These are phyloP conservation scores for Campoplex nolae DNA, from an alignment of 2,888 invertebrate species.

Conservation along the genomic window DNA sequence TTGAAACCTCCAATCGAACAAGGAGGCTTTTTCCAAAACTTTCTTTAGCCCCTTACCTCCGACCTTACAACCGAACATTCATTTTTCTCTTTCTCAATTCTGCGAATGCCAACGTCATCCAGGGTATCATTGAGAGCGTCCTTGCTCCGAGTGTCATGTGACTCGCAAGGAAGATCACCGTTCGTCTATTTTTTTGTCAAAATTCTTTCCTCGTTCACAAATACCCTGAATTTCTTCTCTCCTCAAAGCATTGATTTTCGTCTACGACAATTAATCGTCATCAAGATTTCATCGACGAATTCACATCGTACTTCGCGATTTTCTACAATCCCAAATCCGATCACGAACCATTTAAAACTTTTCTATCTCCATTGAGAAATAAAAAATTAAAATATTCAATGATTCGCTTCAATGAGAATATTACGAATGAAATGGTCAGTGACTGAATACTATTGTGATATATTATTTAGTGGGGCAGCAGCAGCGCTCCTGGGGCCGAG, in stretches of 20 bases:
- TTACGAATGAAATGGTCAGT: slow-evolving; percentile 80
- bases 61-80: background rate
- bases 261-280: background rate
- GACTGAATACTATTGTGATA: slow-evolving; percentile 83
- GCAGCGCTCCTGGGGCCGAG: slow-evolving; percentile 88
- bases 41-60: background rate
- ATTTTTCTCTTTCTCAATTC: background rate
- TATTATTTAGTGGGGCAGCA: slow-evolving; percentile 87
- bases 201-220: slow-evolving; percentile 49
- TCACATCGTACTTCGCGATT: background rate
- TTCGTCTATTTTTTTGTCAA: slow-evolving; percentile 22
- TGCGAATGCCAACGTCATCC: slow-evolving; percentile 37
- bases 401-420: slow-evolving; percentile 63
- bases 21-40: background rate
- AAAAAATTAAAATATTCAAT: slow-evolving; percentile 13
- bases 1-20: background rate
- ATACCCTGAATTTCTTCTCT: slow-evolving; percentile 24
- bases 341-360: slow-evolving; percentile 39
- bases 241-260: slow-evolving; percentile 11
- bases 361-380: background rate
- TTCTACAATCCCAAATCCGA: slow-evolving; percentile 11
- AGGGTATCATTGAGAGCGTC: slow-evolving; percentile 35
- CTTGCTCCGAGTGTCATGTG: slow-evolving; percentile 66
- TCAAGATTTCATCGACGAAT: slow-evolving; percentile 11
- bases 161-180: slow-evolving; percentile 70